A percentile compares a stretch with the other conserved stretches of the same genome.
Conservation (phyloP, 2,888 invertebrate genomes). For the Apotomis turbidana region DNA sequence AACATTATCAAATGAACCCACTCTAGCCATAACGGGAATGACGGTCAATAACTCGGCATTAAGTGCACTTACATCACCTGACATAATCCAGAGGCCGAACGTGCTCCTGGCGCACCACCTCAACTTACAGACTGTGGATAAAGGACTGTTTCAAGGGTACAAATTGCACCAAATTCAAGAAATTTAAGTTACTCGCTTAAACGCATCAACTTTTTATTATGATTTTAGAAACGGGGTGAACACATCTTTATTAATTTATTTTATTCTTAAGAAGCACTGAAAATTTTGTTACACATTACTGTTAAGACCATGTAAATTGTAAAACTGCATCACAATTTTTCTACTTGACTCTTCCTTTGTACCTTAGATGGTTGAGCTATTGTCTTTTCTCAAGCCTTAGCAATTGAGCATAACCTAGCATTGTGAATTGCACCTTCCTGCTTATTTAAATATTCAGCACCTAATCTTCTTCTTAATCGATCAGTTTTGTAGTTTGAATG, state of each 20-base stretch:
- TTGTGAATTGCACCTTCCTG: too few species aligned
- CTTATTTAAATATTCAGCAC: too few species aligned
- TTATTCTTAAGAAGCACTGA: background rate
- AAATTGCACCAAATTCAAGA: too few species aligned
- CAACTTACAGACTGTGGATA: slow-evolving; percentile 46
- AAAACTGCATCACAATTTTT: background rate
- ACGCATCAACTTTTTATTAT: too few species aligned
- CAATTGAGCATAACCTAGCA: too few species aligned
- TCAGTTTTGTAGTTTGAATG: too few species aligned
- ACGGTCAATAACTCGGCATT: slow-evolving; percentile 35
- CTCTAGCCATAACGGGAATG: slow-evolving; percentile 26
- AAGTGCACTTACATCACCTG: slow-evolving; percentile 50
- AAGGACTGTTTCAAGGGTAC: too few species aligned
- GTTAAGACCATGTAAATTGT: background rate
- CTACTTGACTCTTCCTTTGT: background rate
- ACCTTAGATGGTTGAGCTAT: background rate
- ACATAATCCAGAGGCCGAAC: slow-evolving; percentile 48
- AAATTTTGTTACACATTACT: background rate
- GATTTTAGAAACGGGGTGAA: too few species aligned
- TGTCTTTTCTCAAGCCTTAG: too few species aligned
- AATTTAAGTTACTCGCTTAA: too few species aligned
- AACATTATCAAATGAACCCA: slow-evolving; percentile 21
- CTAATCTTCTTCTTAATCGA: too few species aligned
- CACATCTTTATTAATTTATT: too few species aligned
- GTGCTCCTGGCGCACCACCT: slow-evolving; percentile 50